These are phyloP conservation scores for Epinephelus awoara DNA, from an alignment of 2,797 vertebrate genomes.

Conservation along the genomic window DNA sequence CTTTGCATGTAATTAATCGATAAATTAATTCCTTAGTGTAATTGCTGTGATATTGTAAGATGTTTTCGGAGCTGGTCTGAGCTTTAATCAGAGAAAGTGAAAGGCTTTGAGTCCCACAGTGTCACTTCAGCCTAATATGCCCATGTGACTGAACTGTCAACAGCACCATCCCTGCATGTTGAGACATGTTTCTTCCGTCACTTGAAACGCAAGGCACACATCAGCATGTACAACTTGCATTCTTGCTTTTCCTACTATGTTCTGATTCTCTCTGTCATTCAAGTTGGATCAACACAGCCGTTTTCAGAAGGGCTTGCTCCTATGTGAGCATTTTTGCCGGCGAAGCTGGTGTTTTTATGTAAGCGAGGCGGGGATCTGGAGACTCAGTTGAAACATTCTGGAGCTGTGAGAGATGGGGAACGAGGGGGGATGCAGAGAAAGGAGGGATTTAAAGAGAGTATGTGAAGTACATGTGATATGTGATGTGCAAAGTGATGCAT, in stretches of 20 bases:
- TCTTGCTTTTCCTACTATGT: constrained; percentile 44
- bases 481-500: constrained; percentile 57
- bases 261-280: constrained; percentile 56
- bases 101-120: constrained; percentile 22
- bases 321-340: constrained; percentile 26
- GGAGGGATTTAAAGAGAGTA: constrained; percentile 55
- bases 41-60: constrained; percentile 15
- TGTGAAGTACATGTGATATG: constrained; percentile 56
- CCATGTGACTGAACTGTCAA: constrained; percentile 38
- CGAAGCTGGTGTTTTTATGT: constrained; percentile 48
- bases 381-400: constrained; percentile 52
- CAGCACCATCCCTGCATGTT: constrained; percentile 38
- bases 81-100: constrained; percentile 23
- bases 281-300: constrained; percentile 68
- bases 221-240: constrained; percentile 22
- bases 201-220: constrained; percentile 54
- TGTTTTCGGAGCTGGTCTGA: constrained; percentile 9
- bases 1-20: not conserved
- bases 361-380: constrained; percentile 47
- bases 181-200: constrained; percentile 31
- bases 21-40: not conserved
- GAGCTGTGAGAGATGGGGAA: constrained; percentile 48
- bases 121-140: constrained; percentile 31
- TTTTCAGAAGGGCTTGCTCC: constrained; percentile 58
- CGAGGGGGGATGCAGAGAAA: constrained; percentile 48